A percentile compares a stretch with the other conserved stretches of the same genome.
These are phyloP conservation scores for Zalophus californianus DNA, from an alignment of 2,797 vertebrate genomes.

Conservation along the genomic window DNA sequence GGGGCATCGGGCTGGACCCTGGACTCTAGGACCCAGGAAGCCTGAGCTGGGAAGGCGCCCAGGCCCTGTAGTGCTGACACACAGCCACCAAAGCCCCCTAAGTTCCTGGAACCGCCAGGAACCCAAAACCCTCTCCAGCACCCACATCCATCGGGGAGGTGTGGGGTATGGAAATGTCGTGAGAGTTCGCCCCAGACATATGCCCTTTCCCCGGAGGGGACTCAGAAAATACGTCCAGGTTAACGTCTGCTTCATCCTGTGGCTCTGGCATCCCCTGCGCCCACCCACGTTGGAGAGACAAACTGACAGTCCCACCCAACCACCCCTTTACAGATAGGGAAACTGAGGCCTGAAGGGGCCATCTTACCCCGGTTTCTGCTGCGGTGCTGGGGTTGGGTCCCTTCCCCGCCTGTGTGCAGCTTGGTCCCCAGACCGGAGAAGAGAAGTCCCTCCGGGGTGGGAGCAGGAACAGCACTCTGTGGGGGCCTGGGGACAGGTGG, in stretches of 20 bases:
- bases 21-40: background rate
- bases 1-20: background rate
- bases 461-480: background rate
- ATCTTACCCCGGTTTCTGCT: background rate
- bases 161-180: rapidly evolving
- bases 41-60: background rate
- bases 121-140: rapidly evolving
- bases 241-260: rapidly evolving
- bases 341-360: background rate
- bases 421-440: rapidly evolving
- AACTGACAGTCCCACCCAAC: background rate
- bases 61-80: rapidly evolving
- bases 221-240: rapidly evolving
- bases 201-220: background rate
- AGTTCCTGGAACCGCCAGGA: background rate
- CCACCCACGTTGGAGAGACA: background rate
- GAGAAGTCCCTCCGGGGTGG: background rate
- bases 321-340: background rate
- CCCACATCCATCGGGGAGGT: too few relatives aligned
- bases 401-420: background rate
- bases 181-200: too few relatives aligned
- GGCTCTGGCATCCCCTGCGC: too few relatives aligned
- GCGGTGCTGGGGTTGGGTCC: background rate
- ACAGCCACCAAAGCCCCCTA: background rate
- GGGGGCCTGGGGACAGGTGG: too few relatives aligned